Base-by-base conservation (phyloP, 92 coral and sea anemone species). In the Parazoanthus atlanticus region DNA sequence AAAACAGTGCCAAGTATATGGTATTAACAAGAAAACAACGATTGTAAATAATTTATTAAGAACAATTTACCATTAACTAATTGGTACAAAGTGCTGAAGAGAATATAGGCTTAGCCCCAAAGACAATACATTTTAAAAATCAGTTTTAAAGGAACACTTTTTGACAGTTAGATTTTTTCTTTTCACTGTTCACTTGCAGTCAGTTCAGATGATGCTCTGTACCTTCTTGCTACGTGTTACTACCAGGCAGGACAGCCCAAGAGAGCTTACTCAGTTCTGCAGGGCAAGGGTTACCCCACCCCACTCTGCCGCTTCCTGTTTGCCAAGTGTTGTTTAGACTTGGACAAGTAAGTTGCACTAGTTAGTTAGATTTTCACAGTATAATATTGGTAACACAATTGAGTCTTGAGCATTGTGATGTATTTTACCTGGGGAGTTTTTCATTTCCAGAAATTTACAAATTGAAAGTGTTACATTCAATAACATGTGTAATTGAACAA, bases 261-360 rank as follows among this genome's bases (percentile, higher is more conserved):
- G 88, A 94, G 96, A 88, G 94, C 98, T 0, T 97, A 94, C 82
- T 89, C 94, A 34, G 86, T 97, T 41, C 91, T 97, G 8, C 99
- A 97, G 76, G 93, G 92, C 81, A 93, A 92, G 78, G 99, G 99
- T 0, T 95, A 89, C 67, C 98, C 95, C 23, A 93, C 97, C 4
- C 96, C 99, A 12, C 93, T 91, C 28, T 97, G 99, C 67, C 95
- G 96, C 30, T 96, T 95, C 80, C 92, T 97, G 34, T 97, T 97
- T 94, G 99, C 99, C 11, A 97, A 97, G 88, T 97, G 99, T 89
- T 97, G 99, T 76, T 56, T 94, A 74, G 96, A 95, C 49, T 85
- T 97, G 72, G 94, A 97, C 90, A 97, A 97, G 99, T 97, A 96
- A 84, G 99, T 93, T 6, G 38, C 25, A 17, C 38, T 26, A 38